Conservation (phyloP, 2,113 vertebrate species). For the Lipophrys pholis region DNA sequence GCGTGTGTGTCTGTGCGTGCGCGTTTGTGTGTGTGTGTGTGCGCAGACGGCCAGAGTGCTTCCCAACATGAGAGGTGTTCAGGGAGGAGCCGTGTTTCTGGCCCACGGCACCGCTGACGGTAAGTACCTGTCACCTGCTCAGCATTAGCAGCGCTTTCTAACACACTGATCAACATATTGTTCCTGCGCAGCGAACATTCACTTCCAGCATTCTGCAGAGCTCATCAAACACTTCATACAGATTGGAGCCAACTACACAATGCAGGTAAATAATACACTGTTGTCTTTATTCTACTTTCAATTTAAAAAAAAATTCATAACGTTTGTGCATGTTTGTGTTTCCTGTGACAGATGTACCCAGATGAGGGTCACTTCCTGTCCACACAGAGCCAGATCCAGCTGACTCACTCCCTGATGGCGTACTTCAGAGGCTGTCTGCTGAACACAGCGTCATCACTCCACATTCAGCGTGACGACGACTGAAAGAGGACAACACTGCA, state of each 20-base stretch:
- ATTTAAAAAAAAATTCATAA: too few relatives aligned
- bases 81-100: slow-evolving; percentile 91
- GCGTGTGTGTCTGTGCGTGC: too few relatives aligned
- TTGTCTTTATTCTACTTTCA: background rate
- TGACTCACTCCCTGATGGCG: slow-evolving; percentile 91
- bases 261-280: slow-evolving; percentile 87
- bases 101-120: slow-evolving; percentile 95
- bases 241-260: slow-evolving; percentile 94
- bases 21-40: too few relatives aligned
- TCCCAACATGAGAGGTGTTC: slow-evolving; percentile 87
- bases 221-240: slow-evolving; percentile 96
- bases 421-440: slow-evolving; percentile 94
- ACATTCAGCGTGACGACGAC: slow-evolving; percentile 86
- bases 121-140: slow-evolving; percentile 61
- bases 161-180: background rate
- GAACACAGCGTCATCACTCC: slow-evolving; percentile 84
- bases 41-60: slow-evolving; percentile 89
- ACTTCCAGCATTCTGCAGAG: slow-evolving; percentile 98
- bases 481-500: slow-evolving; percentile 17
- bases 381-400: slow-evolving; percentile 89
- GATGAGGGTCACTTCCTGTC: slow-evolving; percentile 95
- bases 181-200: slow-evolving; percentile 89
- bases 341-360: slow-evolving; percentile 89
- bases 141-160: background rate
- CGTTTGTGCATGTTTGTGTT: background rate